These are phyloP conservation scores for Laspeyria flexula DNA, from an alignment of 2,888 invertebrate genomes.

Conservation along the genomic window DNA sequence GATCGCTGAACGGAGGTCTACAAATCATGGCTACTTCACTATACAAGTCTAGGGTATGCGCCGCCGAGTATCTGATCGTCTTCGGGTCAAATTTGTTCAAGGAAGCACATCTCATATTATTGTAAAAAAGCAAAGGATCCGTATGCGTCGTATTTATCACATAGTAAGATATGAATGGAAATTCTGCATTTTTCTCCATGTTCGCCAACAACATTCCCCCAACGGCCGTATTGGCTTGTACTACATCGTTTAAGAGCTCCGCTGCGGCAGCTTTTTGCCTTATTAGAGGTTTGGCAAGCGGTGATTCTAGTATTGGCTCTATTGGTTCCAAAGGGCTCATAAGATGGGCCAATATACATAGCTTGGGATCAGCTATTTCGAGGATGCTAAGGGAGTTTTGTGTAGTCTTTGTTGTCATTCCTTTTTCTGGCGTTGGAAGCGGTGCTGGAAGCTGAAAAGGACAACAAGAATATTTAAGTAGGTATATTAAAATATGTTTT, in stretches of 20 bases:
- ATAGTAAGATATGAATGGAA: slow-evolving; percentile 96
- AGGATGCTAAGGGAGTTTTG: slow-evolving; percentile 90
- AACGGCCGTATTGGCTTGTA: slow-evolving; percentile 90
- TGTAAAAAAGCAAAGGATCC: slow-evolving; percentile 94
- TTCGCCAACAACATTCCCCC: slow-evolving; percentile 95
- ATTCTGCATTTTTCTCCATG: slow-evolving; percentile 95
- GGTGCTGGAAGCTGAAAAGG: slow-evolving; percentile 86
- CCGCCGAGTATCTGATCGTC: slow-evolving; percentile 91
- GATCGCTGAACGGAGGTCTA: slow-evolving; percentile 93
- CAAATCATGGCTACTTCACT: slow-evolving; percentile 97
- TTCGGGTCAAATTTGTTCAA: slow-evolving; percentile 95
- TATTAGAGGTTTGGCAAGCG: slow-evolving; percentile 91
- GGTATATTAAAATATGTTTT: too few species aligned
- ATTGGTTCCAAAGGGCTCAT: slow-evolving; percentile 96
- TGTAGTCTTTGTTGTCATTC: slow-evolving; percentile 86
- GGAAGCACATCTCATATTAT: slow-evolving; percentile 93
- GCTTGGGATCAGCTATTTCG: slow-evolving; percentile 95
- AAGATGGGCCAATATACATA: slow-evolving; percentile 94
- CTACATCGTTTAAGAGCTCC: slow-evolving; percentile 91
- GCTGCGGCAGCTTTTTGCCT: slow-evolving; percentile 92
- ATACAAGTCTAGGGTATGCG: slow-evolving; percentile 94
- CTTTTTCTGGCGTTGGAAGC: slow-evolving; percentile 88
- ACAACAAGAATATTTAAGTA: neutral
- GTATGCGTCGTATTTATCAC: slow-evolving; percentile 95
- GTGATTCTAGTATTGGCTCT: slow-evolving; percentile 94